Evolutionary conservation across 2,113 vertebrate genomes (phyloP).

Genomic region (Phylloscopus trochiloides): DNA sequence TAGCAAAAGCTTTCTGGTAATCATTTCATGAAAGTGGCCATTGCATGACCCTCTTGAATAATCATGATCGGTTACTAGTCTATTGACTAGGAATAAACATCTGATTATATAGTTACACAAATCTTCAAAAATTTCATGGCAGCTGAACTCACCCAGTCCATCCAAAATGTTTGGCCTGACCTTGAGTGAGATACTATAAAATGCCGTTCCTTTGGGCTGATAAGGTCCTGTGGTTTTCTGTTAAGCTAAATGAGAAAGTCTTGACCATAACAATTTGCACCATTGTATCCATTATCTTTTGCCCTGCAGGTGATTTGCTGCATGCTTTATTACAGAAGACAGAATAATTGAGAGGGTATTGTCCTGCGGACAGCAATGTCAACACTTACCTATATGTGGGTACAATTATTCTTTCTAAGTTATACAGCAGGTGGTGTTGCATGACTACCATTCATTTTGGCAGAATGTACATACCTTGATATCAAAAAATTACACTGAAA

Average conservation of each 20-base stretch:
- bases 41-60: not conserved
- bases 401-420: not conserved
- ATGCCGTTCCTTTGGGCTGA: not conserved
- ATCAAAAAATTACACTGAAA: not conserved
- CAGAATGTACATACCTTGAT: not conserved
- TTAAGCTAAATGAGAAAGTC: slow-evolving; percentile 41
- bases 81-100: not conserved
- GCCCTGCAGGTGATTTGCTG: slow-evolving; percentile 30
- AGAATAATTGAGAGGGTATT: not conserved
- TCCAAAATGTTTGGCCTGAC: slow-evolving; percentile 3
- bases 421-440: not conserved
- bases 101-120: not conserved
- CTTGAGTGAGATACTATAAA: not conserved
- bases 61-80: not conserved
- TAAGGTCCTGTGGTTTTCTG: slow-evolving; percentile 27
- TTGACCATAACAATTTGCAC: slow-evolving; percentile 32
- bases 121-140: not conserved
- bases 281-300: slow-evolving; percentile 20
- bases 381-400: not conserved
- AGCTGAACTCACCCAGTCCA: not conserved
- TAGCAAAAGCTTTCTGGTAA: not conserved
- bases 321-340: not conserved
- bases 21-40: not conserved
- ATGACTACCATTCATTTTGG: not conserved
- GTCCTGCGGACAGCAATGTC: not conserved